These are phyloP conservation scores for Poeciliopsis prolifica DNA, from an alignment of 2,113 vertebrate genomes.

Conservation along the genomic window DNA sequence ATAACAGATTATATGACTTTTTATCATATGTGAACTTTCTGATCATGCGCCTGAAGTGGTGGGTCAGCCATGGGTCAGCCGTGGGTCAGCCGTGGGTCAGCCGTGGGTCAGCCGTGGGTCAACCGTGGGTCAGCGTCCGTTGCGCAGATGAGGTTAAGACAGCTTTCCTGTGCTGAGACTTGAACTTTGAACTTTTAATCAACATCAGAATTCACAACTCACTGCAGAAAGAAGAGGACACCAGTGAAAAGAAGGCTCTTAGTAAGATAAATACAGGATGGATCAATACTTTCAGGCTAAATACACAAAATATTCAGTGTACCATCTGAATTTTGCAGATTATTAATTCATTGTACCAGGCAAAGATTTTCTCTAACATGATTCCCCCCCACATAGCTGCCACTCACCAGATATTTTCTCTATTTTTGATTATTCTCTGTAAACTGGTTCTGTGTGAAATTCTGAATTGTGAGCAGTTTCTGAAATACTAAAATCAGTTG, in stretches of 20 bases:
- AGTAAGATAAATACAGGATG: not conserved
- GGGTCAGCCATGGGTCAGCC: not conserved
- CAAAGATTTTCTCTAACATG: not conserved
- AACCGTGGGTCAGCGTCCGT: not conserved
- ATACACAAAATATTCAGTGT: no score
- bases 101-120: not conserved
- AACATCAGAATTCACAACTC: not conserved
- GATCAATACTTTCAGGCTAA: no score
- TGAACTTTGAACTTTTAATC: not conserved
- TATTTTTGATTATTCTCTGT: not conserved
- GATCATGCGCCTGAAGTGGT: not conserved
- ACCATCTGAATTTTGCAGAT: no score
- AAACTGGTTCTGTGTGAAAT: not conserved
- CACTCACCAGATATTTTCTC: not conserved
- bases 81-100: no score
- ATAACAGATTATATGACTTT: not conserved
- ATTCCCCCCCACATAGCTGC: not conserved
- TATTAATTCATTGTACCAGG: no score
- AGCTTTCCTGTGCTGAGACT: not conserved
- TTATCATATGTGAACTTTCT: not conserved
- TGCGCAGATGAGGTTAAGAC: constrained; percentile 3
- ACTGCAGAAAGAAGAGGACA: not conserved
- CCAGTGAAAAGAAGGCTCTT: not conserved
- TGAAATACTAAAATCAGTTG: not conserved
- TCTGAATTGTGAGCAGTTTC: not conserved